A percentile compares a stretch with the other conserved stretches of the same genome.
Conservation (phyloP, 1,140 invertebrate species). For the Pseudomyrmex concolor region DNA sequence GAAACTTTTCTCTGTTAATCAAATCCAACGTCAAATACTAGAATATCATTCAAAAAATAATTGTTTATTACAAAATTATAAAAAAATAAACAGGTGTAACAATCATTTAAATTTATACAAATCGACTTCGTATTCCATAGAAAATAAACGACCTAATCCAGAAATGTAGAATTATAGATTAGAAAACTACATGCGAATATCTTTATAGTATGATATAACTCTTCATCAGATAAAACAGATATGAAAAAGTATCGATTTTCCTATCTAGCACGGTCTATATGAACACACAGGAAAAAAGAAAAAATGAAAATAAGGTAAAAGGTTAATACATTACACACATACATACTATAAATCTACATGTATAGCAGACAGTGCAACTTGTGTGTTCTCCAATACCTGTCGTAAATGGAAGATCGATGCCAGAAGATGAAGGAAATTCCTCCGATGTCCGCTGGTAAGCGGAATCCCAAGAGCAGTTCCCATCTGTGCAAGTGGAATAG, state of each 20-base stretch:
- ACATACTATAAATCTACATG: conserved; percentile 32
- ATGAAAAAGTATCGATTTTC: conserved; percentile 28
- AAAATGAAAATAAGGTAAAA: too few species aligned
- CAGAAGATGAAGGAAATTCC: conserved; percentile 59
- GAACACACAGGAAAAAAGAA: neutral
- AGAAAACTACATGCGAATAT: too few species aligned
- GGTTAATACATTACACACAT: conserved; percentile 15
- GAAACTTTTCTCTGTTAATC: conserved; percentile 10
- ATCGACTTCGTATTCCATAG: too few species aligned
- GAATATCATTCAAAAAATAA: neutral
- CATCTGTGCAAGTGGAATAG: conserved; percentile 37
- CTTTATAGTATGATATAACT: neutral
- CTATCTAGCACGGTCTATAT: neutral
- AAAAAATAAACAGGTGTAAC: neutral
- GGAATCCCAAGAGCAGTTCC: conserved; percentile 34
- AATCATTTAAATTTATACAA: too few species aligned
- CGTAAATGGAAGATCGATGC: conserved; percentile 53
- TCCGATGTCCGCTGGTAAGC: conserved; percentile 33
- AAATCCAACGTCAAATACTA: neutral
- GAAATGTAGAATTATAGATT: neutral
- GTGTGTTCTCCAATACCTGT: conserved; percentile 36
- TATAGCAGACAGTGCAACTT: conserved; percentile 18
- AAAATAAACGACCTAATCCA: too few species aligned
- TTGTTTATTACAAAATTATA: too few species aligned
- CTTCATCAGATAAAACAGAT: neutral